Evolutionary conservation across 1,140 invertebrate genomes (phyloP).

Genomic region (Lerema accius): DNA sequence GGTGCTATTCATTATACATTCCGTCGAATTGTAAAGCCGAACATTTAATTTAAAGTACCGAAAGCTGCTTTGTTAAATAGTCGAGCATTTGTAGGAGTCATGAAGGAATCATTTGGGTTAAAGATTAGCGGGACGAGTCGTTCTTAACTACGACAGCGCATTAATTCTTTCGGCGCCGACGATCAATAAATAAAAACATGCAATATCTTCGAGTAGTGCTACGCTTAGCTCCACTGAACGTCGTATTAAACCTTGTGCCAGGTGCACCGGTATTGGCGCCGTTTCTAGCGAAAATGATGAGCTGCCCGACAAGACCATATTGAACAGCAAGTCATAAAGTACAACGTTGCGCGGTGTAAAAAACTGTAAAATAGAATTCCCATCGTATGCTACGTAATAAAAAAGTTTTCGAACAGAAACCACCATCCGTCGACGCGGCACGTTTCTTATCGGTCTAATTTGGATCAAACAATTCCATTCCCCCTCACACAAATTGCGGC

Average conservation of each 20-base stretch:
- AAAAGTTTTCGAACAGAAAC: conserved; percentile 50
- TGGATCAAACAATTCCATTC: conserved; percentile 69
- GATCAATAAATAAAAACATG: conserved; percentile 59
- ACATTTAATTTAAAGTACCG: conserved; percentile 81
- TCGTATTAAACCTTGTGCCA: conserved; percentile 37
- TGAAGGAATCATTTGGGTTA: conserved; percentile 56
- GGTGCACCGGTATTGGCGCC: conserved; percentile 32
- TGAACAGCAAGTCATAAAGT: conserved; percentile 48
- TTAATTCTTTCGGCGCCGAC: conserved; percentile 50
- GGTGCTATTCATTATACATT: conserved; percentile 82
- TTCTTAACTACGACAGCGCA: conserved; percentile 54
- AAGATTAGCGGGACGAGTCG: conserved; percentile 64
- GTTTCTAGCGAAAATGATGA: conserved; percentile 17
- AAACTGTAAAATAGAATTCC: conserved; percentile 7
- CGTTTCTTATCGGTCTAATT: conserved; percentile 69
- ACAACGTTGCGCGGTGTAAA: conserved; percentile 6
- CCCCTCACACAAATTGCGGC: conserved; percentile 62
- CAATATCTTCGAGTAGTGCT: conserved; percentile 47
- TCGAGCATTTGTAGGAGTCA: conserved; percentile 68
- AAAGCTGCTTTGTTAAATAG: conserved; percentile 76
- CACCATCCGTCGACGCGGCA: conserved; percentile 46
- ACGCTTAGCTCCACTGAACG: conserved; percentile 27
- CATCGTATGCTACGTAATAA: conserved; percentile 36
- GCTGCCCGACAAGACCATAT: conserved; percentile 34
- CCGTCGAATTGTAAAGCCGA: conserved; percentile 81